Evolutionary conservation across 2,797 vertebrate genomes (phyloP), one percentile per base, ranked within the genome.

Genomic region (Orientallactaga sibirica): DNA sequence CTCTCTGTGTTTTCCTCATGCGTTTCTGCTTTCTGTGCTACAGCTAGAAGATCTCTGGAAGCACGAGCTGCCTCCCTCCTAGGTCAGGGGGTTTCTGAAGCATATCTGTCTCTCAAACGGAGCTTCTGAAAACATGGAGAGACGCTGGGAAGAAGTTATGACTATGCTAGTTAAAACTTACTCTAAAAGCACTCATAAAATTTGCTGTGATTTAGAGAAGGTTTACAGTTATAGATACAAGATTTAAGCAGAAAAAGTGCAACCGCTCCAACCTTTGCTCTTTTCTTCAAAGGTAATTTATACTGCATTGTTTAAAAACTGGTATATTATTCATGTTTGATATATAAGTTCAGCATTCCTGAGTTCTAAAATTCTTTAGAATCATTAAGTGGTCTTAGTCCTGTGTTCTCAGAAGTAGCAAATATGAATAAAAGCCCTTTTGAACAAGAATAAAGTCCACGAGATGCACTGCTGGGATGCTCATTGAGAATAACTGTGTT

Each of bases 171-270:
- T 18, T 84, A 84, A 70, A 24, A 77, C 18, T 94, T 66, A 83
- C 91, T 87, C 33, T 90, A 86, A 86, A 93, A 80, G 19, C 12
- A 70, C 9, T 93, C 29, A 81, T 25, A 71, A 85, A 85, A 67
- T 90, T 77, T 93, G 29, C 84, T 93, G 33, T 84, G 83, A 83
- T 85, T 90, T 95, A 92, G 52, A 88, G 48, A 66, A 0, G n/a
- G 29, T 73, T 90, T 91, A 85, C 80, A 76, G n/a, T 94, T 90
- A 43, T 15, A 88, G 37, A 86, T 19, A 33, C 3, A 70, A 90
- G 61, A 92, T 88, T 81, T 90, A 93, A 93, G 67, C 41, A 94
- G 41, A 95, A 33, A 84, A 93, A 95, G 90, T 33, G 88, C 7
- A 91, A 96, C 83, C 89, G 41, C 33, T 58, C 16, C 48, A 93